These are phyloP conservation scores for Lutjanus erythropterus DNA, from an alignment of 2,113 vertebrate genomes.

Conservation along the genomic window DNA sequence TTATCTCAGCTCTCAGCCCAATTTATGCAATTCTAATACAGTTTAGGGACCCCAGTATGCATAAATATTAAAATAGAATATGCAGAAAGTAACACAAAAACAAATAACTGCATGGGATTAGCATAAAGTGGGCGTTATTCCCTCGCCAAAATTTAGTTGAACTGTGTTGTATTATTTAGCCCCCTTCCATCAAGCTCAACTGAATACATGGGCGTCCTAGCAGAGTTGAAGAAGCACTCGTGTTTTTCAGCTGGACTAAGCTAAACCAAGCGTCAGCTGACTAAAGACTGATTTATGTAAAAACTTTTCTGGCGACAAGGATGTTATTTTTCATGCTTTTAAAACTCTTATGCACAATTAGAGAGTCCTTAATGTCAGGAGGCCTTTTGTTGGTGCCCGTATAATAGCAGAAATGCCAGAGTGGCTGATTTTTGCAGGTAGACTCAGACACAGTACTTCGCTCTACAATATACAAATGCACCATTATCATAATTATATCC, in stretches of 20 bases:
- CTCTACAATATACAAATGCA: background rate
- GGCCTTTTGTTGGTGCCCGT: constrained; percentile 11
- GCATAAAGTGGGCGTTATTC: too few species aligned
- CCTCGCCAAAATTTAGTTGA: too few species aligned
- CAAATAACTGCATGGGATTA: too few species aligned
- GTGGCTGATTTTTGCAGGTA: background rate
- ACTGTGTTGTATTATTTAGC: too few species aligned
- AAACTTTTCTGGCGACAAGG: background rate
- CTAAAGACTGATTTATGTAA: constrained; percentile 6
- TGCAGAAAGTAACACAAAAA: too few species aligned
- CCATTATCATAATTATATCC: background rate
- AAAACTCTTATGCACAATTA: background rate
- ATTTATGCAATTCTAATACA: too few species aligned
- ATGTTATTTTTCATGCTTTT: constrained; percentile 8
- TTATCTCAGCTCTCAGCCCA: too few species aligned
- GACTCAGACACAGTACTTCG: background rate
- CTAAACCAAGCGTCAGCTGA: background rate
- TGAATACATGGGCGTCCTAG: too few species aligned
- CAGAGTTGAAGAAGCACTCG: too few species aligned
- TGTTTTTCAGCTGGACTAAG: background rate
- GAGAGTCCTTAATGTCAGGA: background rate
- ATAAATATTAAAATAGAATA: too few species aligned
- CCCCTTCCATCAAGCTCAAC: too few species aligned
- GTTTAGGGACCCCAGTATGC: too few species aligned
- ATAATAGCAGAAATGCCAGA: background rate